These are phyloP conservation scores for Linnaemya tessellans DNA, from an alignment of 2,888 invertebrate genomes.

Conservation along the genomic window DNA sequence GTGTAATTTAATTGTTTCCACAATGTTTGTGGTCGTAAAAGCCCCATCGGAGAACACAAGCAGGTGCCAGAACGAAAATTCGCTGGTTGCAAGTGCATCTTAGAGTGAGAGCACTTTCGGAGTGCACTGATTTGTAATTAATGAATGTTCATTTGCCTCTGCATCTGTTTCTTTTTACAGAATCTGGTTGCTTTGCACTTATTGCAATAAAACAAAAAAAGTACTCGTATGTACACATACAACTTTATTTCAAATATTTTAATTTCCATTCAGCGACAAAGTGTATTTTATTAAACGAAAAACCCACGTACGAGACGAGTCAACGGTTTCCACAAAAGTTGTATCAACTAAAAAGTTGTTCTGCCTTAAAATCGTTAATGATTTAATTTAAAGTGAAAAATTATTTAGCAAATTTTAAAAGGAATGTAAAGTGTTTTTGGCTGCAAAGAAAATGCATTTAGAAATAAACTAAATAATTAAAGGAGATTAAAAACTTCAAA, in stretches of 20 bases:
- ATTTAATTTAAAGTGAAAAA: constrained; percentile 4
- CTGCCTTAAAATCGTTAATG: neutral
- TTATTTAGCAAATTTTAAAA: neutral
- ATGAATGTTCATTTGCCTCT: constrained; percentile 2
- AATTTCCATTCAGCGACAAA: constrained; percentile 4
- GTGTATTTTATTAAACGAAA: constrained; percentile 35
- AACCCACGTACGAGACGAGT: constrained; percentile 40
- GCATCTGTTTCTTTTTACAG: neutral
- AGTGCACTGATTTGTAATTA: constrained; percentile 14
- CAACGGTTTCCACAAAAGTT: neutral
- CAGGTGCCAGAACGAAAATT: constrained; percentile 44
- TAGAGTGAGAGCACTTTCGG: neutral
- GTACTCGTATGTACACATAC: neutral
- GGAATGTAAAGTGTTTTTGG: neutral
- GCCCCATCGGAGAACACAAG: constrained; percentile 32
- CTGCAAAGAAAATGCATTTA: neutral
- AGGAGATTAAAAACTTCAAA: neutral
- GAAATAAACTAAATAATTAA: neutral
- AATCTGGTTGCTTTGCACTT: constrained; percentile 6
- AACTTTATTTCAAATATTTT: neutral
- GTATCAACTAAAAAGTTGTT: constrained; percentile 1
- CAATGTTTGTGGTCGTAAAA: constrained; percentile 2
- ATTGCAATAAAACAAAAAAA: constrained; percentile 11
- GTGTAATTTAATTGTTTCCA: constrained; percentile 23
- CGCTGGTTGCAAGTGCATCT: neutral